phyloP scores from a whole-genome alignment of 2,797 vertebrate genomes.

The Spatula clypeata region DNA sequence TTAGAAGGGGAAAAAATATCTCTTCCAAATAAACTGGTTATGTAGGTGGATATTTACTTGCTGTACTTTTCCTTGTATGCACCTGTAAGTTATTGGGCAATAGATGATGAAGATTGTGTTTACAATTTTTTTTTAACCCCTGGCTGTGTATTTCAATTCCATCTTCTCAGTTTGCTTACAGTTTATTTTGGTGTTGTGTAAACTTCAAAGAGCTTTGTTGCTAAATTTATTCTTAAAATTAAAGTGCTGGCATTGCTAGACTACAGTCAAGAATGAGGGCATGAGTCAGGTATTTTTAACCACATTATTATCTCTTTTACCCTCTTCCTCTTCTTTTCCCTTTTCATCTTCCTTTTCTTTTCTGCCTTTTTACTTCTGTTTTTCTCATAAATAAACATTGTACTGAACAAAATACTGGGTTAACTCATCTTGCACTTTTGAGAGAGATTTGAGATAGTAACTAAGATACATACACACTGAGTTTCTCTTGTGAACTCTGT shows the following conservation, averaged over 20 bases:
- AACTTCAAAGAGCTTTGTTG: conserved; percentile 19
- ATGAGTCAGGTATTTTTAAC: not conserved
- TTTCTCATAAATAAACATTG: not conserved
- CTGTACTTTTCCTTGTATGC: not conserved
- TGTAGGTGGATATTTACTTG: not conserved
- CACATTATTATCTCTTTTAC: not conserved
- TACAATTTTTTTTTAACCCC: not conserved
- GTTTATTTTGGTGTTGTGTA: not conserved
- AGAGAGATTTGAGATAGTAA: not conserved
- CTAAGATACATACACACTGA: not conserved
- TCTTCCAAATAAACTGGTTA: not conserved
- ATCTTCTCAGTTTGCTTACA: conserved; percentile 10
- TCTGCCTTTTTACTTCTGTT: not conserved
- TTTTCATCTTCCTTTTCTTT: not conserved
- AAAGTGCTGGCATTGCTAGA: not conserved
- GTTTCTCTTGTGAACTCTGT: not conserved
- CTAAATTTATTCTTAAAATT: not conserved
- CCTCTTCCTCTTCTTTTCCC: not conserved
- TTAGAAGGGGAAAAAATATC: not conserved
- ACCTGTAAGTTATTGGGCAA: conserved; percentile 14
- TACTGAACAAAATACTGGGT: not conserved
- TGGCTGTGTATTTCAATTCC: not conserved
- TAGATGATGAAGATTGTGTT: not conserved
- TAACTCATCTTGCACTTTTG: not conserved
- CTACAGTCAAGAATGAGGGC: not conserved